These are phyloP conservation scores for Euura saliciscinereae DNA, from an alignment of 1,140 invertebrate genomes.

Conservation along the genomic window DNA sequence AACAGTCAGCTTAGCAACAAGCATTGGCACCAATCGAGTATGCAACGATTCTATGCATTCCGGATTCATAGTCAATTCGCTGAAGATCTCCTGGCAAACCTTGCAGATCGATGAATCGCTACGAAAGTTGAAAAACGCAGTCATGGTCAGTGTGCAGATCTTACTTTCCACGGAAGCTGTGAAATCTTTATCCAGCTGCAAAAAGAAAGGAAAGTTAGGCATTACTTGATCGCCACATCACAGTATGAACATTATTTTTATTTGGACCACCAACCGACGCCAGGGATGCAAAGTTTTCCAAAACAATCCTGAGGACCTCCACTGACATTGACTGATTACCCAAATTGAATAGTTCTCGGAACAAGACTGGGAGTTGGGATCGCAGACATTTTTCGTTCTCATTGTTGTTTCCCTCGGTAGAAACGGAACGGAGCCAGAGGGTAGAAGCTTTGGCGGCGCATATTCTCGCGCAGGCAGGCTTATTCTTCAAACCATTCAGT, in stretches of 20 bases:
- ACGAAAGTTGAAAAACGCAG: constrained; percentile 73
- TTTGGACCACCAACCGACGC: constrained; percentile 62
- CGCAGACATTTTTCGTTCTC: constrained; percentile 42
- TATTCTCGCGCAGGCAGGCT: constrained; percentile 55
- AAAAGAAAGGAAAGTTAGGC: constrained; percentile 15
- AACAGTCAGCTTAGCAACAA: constrained; percentile 69
- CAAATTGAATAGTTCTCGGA: constrained; percentile 50
- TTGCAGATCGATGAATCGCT: constrained; percentile 70
- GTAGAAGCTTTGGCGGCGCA: constrained; percentile 55
- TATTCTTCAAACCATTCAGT: constrained; percentile 65
- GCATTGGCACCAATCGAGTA: constrained; percentile 72
- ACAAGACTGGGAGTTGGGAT: constrained; percentile 50
- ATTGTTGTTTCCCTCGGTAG: constrained; percentile 30
- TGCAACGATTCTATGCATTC: constrained; percentile 68
- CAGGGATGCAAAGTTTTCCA: constrained; percentile 72
- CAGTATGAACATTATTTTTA: not conserved
- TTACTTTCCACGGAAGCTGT: constrained; percentile 71
- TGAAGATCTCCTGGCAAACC: constrained; percentile 72
- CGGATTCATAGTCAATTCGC: constrained; percentile 69
- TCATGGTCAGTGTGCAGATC: constrained; percentile 73
- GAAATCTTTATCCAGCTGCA: constrained; percentile 71
- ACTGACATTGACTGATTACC: constrained; percentile 43
- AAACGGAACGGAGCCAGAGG: constrained; percentile 50
- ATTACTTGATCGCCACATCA: not conserved
- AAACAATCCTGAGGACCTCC: constrained; percentile 67